Conservation (phyloP, 1,140 invertebrate genomes). For the Bombus soroeensis region DNA sequence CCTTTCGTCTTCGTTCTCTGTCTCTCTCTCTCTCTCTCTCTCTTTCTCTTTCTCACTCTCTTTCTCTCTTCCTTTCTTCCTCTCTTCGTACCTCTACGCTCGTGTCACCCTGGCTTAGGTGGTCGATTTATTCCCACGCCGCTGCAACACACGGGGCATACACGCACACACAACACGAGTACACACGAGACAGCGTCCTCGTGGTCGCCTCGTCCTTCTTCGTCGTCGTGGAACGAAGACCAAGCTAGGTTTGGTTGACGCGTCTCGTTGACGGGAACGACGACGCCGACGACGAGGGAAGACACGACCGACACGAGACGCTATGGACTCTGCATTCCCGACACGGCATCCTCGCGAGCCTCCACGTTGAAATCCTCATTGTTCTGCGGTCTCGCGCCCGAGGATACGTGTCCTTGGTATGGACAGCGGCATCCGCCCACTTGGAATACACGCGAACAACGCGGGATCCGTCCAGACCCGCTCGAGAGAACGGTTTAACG, state of each 20-base stretch:
- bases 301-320: conserved; percentile 53
- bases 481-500: conserved; percentile 26
- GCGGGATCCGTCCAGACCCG: neutral
- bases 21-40: neutral
- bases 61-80: conserved; percentile 2
- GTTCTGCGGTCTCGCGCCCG: conserved; percentile 60
- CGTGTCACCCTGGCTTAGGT: conserved; percentile 47
- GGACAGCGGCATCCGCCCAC: conserved; percentile 68
- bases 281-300: conserved; percentile 26
- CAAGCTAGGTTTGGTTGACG: conserved; percentile 37
- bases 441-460: conserved; percentile 49
- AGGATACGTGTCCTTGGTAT: conserved; percentile 61
- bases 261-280: conserved; percentile 32
- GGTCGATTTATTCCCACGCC: conserved; percentile 58
- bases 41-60: neutral
- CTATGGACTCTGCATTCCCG: conserved; percentile 60
- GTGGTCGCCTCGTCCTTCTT: neutral
- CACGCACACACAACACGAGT: neutral
- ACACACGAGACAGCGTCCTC: neutral
- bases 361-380: conserved; percentile 68
- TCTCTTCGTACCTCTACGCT: neutral
- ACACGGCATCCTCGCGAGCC: conserved; percentile 57
- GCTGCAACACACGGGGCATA: neutral
- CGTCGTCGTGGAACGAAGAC: neutral
- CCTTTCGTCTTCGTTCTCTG: conserved; percentile 11